A percentile compares a stretch with the other conserved stretches of the same genome.
Conservation (phyloP, 1,140 invertebrate species). For the Zaprionus camerounensis region DNA sequence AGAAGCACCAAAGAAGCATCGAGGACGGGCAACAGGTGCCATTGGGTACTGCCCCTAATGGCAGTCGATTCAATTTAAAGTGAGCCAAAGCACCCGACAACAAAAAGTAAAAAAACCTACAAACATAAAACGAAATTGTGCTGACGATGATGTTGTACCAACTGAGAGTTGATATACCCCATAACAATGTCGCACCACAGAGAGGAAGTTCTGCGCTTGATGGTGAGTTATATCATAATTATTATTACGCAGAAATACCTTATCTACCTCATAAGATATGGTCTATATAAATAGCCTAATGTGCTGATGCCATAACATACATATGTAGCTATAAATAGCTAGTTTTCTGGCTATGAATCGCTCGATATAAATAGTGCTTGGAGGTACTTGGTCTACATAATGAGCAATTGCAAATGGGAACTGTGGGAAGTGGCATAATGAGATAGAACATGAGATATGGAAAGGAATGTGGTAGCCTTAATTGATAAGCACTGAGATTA, state of each 20-base stretch:
- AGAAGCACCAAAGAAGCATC: background rate
- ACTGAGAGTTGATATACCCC: background rate
- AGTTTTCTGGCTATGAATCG: background rate
- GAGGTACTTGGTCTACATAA: background rate
- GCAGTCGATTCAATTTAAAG: constrained; percentile 42
- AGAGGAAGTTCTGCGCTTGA: background rate
- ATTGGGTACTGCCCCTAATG: constrained; percentile 3
- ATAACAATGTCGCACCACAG: background rate
- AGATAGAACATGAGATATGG: background rate
- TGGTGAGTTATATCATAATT: background rate
- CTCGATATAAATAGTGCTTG: background rate
- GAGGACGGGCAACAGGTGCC: constrained; percentile 19
- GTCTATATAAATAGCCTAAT: background rate
- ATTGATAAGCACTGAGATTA: too few species aligned
- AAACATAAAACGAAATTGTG: background rate
- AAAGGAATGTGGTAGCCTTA: too few species aligned
- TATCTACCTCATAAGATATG: background rate
- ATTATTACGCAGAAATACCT: background rate
- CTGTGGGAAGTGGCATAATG: background rate
- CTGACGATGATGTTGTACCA: background rate
- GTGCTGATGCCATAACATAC: background rate
- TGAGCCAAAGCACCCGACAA: background rate
- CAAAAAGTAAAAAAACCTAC: background rate
- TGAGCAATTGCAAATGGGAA: background rate
- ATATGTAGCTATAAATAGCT: background rate